These are phyloP conservation scores for Hyperoodon ampullatus DNA, from an alignment of 2,113 vertebrate species.

Conservation along the genomic window DNA sequence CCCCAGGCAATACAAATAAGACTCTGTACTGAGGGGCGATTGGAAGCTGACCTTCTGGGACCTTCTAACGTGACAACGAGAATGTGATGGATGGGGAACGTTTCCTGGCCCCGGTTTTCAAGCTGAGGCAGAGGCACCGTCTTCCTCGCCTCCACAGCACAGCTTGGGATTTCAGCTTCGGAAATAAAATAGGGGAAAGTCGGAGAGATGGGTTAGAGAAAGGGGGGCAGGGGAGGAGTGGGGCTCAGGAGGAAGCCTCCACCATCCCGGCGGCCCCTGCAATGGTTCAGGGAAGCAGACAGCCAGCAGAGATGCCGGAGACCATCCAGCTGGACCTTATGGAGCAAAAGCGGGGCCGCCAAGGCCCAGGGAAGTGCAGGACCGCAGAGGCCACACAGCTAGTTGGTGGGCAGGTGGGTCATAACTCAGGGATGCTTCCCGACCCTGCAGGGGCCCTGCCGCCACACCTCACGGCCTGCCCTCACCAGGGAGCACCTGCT, in stretches of 20 bases:
- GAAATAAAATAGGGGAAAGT: not conserved
- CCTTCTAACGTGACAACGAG: conserved; percentile 44
- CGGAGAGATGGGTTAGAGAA: not conserved
- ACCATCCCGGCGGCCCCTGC: not conserved
- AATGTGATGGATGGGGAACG: not conserved
- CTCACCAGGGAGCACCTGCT: not conserved
- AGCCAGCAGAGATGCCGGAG: not conserved
- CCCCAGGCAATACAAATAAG: not conserved
- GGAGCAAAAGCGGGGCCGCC: not conserved
- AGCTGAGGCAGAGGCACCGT: not conserved
- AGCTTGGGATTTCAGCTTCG: not conserved
- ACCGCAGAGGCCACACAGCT: not conserved
- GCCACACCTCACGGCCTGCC: not conserved
- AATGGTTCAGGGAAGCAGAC: not conserved
- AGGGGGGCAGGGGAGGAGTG: not conserved
- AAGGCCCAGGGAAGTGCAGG: not conserved
- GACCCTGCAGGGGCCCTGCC: not conserved
- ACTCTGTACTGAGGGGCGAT: not conserved
- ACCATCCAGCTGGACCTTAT: not conserved
- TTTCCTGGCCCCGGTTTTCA: not conserved
- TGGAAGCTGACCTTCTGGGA: conserved; percentile 50
- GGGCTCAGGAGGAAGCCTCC: not conserved
- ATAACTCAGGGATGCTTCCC: not conserved
- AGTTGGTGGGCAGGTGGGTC: rapidly evolving
- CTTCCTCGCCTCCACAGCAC: not conserved